Evolutionary conservation across 2,113 vertebrate genomes (phyloP).

Genomic region (Oenanthe oenanthe): DNA sequence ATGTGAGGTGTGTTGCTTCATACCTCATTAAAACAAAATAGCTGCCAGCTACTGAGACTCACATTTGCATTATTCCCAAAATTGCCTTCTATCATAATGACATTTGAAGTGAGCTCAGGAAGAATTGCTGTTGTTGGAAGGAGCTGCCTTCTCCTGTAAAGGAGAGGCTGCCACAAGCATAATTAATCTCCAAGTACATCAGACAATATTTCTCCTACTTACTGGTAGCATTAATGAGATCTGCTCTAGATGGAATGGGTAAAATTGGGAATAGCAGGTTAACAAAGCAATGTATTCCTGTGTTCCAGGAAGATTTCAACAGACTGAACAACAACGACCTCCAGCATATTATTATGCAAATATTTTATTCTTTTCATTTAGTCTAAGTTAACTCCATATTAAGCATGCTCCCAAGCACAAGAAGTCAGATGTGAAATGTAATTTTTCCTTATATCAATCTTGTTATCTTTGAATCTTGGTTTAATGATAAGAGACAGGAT

Average conservation of each 20-base stretch:
- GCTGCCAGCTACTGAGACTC: slow-evolving; percentile 40
- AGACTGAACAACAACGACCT: slow-evolving; percentile 27
- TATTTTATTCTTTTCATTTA: slow-evolving; percentile 48
- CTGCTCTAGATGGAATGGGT: slow-evolving; percentile 31
- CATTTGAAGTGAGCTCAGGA: slow-evolving; percentile 27
- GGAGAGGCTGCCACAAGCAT: slow-evolving; percentile 12
- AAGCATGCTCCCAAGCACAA: neutral
- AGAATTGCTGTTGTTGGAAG: slow-evolving; percentile 24
- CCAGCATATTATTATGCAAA: slow-evolving; percentile 61
- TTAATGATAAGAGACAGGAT: neutral
- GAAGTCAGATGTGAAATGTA: neutral
- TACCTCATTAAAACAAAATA: slow-evolving; percentile 23
- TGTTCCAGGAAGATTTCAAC: slow-evolving; percentile 50
- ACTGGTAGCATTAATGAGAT: slow-evolving; percentile 48
- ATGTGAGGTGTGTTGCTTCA: neutral
- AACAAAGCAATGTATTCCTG: neutral
- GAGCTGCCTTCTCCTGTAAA: slow-evolving; percentile 6
- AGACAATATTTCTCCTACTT: slow-evolving; percentile 41
- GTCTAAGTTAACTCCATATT: slow-evolving; percentile 30
- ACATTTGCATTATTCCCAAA: slow-evolving; percentile 18
- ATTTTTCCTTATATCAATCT: slow-evolving; percentile 17
- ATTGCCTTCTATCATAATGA: slow-evolving; percentile 15
- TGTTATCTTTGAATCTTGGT: neutral
- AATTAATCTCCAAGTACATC: slow-evolving; percentile 56
- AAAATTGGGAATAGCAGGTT: slow-evolving; percentile 38